Conservation (phyloP, 1,140 invertebrate genomes). For the Drosophila asahinai region DNA sequence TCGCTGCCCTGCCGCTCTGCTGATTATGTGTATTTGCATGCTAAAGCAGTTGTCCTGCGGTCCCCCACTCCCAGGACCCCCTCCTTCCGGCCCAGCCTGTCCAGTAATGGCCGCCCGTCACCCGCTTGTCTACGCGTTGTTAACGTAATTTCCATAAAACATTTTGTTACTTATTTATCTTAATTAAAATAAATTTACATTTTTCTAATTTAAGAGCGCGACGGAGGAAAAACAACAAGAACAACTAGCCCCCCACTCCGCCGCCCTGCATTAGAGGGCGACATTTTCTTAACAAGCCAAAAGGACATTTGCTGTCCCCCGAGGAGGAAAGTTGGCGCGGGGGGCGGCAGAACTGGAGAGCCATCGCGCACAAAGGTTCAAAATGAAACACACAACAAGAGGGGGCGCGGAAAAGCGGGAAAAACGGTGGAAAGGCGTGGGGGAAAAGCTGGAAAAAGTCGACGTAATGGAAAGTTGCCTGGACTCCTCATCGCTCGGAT, state of each 20-base stretch:
- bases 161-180: constrained; percentile 85
- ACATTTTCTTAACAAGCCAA: constrained; percentile 83
- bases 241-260: constrained; percentile 36
- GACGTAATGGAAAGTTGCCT: constrained; percentile 77
- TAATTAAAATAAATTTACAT: constrained; percentile 85
- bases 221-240: constrained; percentile 51
- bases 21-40: constrained; percentile 81
- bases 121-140: constrained; percentile 65
- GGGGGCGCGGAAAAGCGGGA: constrained; percentile 19
- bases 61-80: constrained; percentile 15
- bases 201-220: constrained; percentile 84
- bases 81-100: constrained; percentile 39
- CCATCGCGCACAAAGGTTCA: constrained; percentile 41
- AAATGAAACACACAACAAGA: constrained; percentile 65
- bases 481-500: constrained; percentile 58
- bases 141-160: constrained; percentile 85
- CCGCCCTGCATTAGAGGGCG: constrained; percentile 75
- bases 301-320: constrained; percentile 76
- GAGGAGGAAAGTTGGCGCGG: constrained; percentile 5
- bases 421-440: constrained; percentile 16
- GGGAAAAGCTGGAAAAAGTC: constrained; percentile 58
- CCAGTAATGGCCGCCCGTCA: constrained; percentile 64
- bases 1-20: constrained; percentile 50
- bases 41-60: constrained; percentile 73
- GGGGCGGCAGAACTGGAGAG: not conserved